Evolutionary conservation across 2,113 vertebrate genomes (phyloP), one percentile per base, ranked within the genome.

Genomic region (Empidonax traillii): DNA sequence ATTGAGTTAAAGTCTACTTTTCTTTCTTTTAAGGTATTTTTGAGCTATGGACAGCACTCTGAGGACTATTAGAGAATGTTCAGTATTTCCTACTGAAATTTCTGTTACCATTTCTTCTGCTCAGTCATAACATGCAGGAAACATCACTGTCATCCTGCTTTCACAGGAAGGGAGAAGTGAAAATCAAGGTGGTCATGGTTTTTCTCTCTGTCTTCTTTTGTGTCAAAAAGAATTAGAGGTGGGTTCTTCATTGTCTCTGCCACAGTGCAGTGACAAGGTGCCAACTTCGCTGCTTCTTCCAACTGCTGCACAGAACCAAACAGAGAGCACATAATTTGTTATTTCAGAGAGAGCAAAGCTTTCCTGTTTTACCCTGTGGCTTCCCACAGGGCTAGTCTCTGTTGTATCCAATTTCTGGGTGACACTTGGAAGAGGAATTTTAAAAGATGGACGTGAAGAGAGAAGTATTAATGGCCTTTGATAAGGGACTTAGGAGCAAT

Each of bases 1-100:
- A 85, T 85, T 91, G 47, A 39, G 85, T 96, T 90, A 72, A 97
- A 96, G 85, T 85, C 49, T 90, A 51, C 76, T 96, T 93, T 97
- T 87, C 68, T 67, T 79, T 93, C 35, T 93, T 95, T 85, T 67
- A 25, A 67, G 30, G 35, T 88, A 27, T 85, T 85, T 89, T 88
- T 73, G 67, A 80, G 55, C 67, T 74, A 33, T 43, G 25, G 23
- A 27, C 1, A 8, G 18, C 75, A 53, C 30, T 82, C 51, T 37
- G 43, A 59, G 71, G 39, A 74, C 59, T 77, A 3, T 62, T 83
- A 43, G 35, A 35, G 51, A 93, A 83, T 59, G 33, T 55, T 59
- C 30, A 28, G 55, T 87, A 23, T 83, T 87, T 79, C 17, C 25
- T 69, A 5, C 25, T 43, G 55, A 49, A 69, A 55, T 83, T 63